Conservation (phyloP, 2,888 invertebrate species). For the Chrysina gloriosa region DNA sequence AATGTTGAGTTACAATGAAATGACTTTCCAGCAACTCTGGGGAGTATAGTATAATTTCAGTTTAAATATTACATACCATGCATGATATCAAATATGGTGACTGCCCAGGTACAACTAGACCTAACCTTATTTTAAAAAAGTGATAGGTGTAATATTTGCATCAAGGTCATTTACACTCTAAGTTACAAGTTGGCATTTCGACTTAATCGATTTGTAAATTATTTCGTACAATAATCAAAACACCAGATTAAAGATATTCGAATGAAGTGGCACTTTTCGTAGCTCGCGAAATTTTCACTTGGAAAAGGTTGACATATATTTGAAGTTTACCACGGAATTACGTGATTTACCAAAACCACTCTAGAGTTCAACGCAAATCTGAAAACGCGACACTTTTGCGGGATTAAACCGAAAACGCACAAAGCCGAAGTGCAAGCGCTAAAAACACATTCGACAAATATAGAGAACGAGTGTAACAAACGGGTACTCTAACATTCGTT, state of each 20-base stretch:
- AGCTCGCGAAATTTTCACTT: conserved; percentile 41
- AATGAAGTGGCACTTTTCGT: conserved; percentile 43
- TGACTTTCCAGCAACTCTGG: not conserved
- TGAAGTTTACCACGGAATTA: conserved; percentile 43
- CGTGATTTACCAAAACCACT: conserved; percentile 38
- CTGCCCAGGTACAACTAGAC: conserved; percentile 59
- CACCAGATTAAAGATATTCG: conserved; percentile 33
- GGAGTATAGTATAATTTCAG: conserved; percentile 4
- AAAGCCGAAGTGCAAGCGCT: conserved; percentile 38
- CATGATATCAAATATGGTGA: conserved; percentile 63
- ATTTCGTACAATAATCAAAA: conserved; percentile 43
- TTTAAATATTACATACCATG: conserved; percentile 58
- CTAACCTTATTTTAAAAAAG: conserved; percentile 64
- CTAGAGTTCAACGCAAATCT: not conserved
- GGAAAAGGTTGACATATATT: conserved; percentile 45
- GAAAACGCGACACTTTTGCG: conserved; percentile 16
- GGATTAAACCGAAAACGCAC: conserved; percentile 9
- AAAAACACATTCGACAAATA: conserved; percentile 54
- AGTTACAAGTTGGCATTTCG: conserved; percentile 51
- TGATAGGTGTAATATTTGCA: conserved; percentile 64
- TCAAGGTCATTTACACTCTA: conserved; percentile 62
- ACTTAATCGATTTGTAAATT: conserved; percentile 43
- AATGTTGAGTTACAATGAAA: not conserved
- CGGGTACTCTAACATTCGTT: conserved; percentile 44
- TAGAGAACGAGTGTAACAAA: conserved; percentile 53